Base-by-base conservation (phyloP, 2,888 invertebrate species). In the Alitta virens region DNA sequence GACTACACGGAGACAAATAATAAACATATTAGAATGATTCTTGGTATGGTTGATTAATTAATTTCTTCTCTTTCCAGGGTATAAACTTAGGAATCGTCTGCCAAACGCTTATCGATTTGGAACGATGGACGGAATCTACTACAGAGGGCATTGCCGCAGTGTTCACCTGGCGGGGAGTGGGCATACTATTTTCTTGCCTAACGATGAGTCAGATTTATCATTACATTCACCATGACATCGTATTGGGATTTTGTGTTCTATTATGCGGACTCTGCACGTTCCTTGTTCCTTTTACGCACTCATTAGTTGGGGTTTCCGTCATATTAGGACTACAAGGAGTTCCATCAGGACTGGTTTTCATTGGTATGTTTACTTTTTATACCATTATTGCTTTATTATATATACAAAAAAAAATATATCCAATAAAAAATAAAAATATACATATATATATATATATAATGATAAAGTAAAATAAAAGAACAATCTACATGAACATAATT, bases 111-210 rank as follows among this genome's bases (percentile, higher is more conserved):
- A 33, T 55, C 23, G 55, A 55, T 18, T 18, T 55, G 21, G 55
- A 55, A 23, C n/a, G 23, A n/a, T 33, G 23, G 16, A 55, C 55
- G 1, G 16, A 16, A 18, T 12, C 55, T 9, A 18, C 27, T 23
- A 55, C 55, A 27, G 38, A 33, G 12, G 18, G 38, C 33, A 21
- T 55, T 18, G 27, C 55, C 16, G 40, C 16, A n/a, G 5, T 55
- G 38, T 55, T 55, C 55, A 16, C 38, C n/a, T 55, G 55, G 55
- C 33, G 55, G 23, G 55, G 55, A 3, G 38, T 55, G 2, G 55
- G 55, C 7, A 23, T 33, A 14, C 5, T 16, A 12, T 23, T 55
- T 26, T 1, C 18, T 7, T 55, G 55, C 40, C 2, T 55, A 18
- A 16, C 38, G 21, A 23, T 55, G 18, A 38, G 38, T 21, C 23